phyloP scores from a whole-genome alignment of 2,888 invertebrate species.

The Perithous albicinctus region DNA sequence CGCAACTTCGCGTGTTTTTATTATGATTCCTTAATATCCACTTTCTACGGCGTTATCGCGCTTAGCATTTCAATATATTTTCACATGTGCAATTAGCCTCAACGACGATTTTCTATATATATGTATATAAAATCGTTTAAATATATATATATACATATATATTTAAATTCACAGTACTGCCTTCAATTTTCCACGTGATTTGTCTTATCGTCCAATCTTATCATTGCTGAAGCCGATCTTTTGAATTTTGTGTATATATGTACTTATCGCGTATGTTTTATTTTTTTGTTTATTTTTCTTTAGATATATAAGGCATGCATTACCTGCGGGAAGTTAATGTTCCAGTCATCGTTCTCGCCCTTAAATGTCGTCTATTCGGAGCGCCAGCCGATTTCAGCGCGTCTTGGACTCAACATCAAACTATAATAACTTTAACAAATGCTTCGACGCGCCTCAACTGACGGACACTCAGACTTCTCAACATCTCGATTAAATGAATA shows the following conservation, averaged over 20 bases:
- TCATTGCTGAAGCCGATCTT: background rate
- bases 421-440: constrained; percentile 77
- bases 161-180: background rate
- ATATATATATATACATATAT: constrained; percentile 23
- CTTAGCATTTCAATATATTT: constrained; percentile 11
- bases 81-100: constrained; percentile 25
- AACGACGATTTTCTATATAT: constrained; percentile 10
- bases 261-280: constrained; percentile 57
- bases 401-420: constrained; percentile 69
- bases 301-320: constrained; percentile 81
- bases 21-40: background rate
- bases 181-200: constrained; percentile 24
- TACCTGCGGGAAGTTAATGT: constrained; percentile 78
- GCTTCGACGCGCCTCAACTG: constrained; percentile 69
- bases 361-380: background rate
- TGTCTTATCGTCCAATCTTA: constrained; percentile 16
- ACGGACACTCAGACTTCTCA: background rate
- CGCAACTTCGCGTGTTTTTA: constrained; percentile 9
- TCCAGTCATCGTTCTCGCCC: constrained; percentile 45
- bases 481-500: too few species aligned
- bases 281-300: constrained; percentile 63
- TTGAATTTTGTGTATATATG: constrained; percentile 23
- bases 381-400: constrained; percentile 12
- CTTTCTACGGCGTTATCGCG: constrained; percentile 9
- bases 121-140: too few species aligned